Base-by-base conservation (phyloP, 2,888 invertebrate species). In the Caprella mutica region DNA sequence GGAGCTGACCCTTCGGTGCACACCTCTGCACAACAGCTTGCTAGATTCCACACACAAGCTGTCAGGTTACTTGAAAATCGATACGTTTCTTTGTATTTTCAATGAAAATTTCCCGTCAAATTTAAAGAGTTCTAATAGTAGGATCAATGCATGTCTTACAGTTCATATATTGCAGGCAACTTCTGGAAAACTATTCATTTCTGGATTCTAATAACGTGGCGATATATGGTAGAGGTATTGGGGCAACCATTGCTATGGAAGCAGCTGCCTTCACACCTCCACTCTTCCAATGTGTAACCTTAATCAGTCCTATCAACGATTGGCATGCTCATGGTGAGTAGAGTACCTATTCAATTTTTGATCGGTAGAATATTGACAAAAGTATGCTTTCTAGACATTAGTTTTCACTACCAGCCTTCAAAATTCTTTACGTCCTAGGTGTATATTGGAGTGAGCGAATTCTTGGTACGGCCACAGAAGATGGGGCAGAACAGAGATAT, bases 301-400 rank as follows among this genome's bases (percentile, higher is more conserved):
- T 58, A 3, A 54, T 64, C 46, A 64, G 58, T 43, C 64, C 64
- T 17, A 55, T 64, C 8, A 52, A 51, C n/a, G 64, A 64, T 40
- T 64, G 64, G 64, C 52, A 56, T 3, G 55, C 48, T 12, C 52
- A 60, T 51, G 60, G 64, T 60, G 42, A 56, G 55, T n/a, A n/a
- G n/a, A n/a, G n/a, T n/a, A n/a, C n/a, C n/a, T n/a, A n/a, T n/a
- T n/a, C n/a, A n/a, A n/a, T n/a, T n/a, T n/a, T n/a, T n/a, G n/a
- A n/a, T n/a, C n/a, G n/a, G n/a, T n/a, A n/a, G n/a, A n/a, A n/a
- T n/a, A n/a, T n/a, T n/a, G n/a, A n/a, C n/a, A n/a, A n/a, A n/a
- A n/a, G n/a, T n/a, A n/a, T n/a, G n/a, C n/a, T n/a, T n/a, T n/a
- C n/a, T n/a, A n/a, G n/a, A n/a, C n/a, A n/a, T n/a, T n/a, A n/a